Evolutionary conservation across 2,888 invertebrate species (phyloP).

Genomic region (Nomada fabriciana): DNA sequence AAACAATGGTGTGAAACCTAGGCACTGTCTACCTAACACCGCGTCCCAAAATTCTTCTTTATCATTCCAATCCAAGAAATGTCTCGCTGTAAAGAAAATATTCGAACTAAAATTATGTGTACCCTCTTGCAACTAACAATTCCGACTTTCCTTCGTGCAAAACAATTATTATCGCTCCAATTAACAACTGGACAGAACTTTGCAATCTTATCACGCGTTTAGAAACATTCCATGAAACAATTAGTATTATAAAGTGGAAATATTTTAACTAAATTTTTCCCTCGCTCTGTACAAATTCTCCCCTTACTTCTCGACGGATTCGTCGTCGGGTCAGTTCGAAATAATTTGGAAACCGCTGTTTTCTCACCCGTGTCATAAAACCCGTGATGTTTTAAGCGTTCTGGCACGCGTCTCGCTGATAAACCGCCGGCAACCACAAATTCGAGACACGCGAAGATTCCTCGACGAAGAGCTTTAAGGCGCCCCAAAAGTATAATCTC

Average conservation of each 20-base stretch:
- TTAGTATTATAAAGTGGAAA: no score
- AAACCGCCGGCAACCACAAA: constrained; percentile 38
- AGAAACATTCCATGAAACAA: no score
- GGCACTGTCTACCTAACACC: neutral
- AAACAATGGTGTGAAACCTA: neutral
- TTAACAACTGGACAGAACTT: no score
- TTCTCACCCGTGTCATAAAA: neutral
- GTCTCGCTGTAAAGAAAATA: no score
- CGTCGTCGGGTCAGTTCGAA: neutral
- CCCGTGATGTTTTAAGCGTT: constrained; percentile 7
- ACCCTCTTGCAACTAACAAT: no score
- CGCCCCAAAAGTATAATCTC: constrained; percentile 54
- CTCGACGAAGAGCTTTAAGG: constrained; percentile 33
- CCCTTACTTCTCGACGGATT: neutral
- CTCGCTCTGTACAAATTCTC: no score
- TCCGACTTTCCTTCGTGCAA: no score
- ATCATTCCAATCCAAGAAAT: no score
- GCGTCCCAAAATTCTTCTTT: constrained; percentile 5
- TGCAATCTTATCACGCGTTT: no score
- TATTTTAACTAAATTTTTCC: no score
- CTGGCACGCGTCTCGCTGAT: neutral
- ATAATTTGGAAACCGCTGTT: neutral
- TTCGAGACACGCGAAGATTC: constrained; percentile 47
- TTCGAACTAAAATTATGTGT: no score
- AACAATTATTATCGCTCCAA: no score